phyloP scores from a whole-genome alignment of 2,113 vertebrate genomes.

The Clarias gariepinus region DNA sequence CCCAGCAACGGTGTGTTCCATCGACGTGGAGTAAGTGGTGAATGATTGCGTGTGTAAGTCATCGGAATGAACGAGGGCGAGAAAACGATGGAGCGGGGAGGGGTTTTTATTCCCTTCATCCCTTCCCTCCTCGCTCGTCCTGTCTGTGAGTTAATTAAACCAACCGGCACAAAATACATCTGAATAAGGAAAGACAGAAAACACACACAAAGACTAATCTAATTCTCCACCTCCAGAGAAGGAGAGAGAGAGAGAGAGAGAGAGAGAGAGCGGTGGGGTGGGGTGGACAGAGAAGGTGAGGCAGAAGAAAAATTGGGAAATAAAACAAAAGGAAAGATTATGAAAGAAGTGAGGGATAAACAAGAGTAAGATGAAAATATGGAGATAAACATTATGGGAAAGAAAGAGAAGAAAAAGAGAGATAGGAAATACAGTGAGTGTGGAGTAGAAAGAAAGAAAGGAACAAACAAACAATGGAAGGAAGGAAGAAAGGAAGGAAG shows the following conservation, averaged over 20 bases:
- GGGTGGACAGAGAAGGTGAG: neutral
- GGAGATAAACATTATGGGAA: neutral
- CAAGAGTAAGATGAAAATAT: neutral
- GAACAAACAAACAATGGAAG: neutral
- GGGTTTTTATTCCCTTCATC: neutral
- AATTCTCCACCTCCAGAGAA: neutral
- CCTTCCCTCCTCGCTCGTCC: neutral
- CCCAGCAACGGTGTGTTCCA: conserved; percentile 45
- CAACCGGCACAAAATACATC: conserved; percentile 13
- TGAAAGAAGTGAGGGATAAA: neutral
- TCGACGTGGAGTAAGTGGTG: conserved; percentile 36
- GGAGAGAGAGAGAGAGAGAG: neutral
- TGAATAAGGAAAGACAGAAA: conserved; percentile 16
- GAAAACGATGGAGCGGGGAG: neutral
- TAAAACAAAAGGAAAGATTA: neutral
- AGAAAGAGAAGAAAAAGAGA: neutral
- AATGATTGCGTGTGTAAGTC: conserved; percentile 43
- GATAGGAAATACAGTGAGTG: neutral
- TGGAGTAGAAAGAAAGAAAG: neutral
- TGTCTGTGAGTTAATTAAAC: conserved; percentile 34
- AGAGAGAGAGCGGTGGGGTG: neutral
- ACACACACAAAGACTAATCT: conserved; percentile 20
- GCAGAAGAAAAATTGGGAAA: neutral
- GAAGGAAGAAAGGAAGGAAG: neutral
- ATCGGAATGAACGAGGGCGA: conserved; percentile 7